Evolutionary conservation across 2,797 vertebrate genomes (phyloP).

Genomic region (Orientallactaga sibirica): DNA sequence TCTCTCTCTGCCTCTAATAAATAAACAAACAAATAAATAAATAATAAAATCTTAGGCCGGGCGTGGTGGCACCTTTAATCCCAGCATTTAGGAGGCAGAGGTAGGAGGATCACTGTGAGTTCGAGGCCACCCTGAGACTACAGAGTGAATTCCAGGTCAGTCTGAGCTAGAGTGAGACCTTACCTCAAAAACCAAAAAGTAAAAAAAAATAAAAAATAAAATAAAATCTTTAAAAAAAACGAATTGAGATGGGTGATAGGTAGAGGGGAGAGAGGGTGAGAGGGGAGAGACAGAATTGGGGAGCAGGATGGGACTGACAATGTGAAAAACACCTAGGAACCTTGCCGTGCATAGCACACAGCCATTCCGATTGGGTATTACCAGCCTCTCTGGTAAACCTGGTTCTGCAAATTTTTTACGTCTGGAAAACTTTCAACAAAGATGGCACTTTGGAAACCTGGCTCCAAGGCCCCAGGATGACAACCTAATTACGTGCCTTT

Average conservation of each 20-base stretch:
- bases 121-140: too few species aligned
- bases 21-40: too few species aligned
- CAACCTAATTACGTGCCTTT: slow-evolving; percentile 89
- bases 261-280: not conserved
- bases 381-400: slow-evolving; percentile 68
- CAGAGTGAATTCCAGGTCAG: too few species aligned
- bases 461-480: slow-evolving; percentile 86
- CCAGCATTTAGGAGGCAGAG: too few species aligned
- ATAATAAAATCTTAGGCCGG: too few species aligned
- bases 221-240: too few species aligned
- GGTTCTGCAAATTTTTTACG: slow-evolving; percentile 75
- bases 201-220: too few species aligned
- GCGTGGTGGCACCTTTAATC: too few species aligned
- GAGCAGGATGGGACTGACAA: not conserved
- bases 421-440: slow-evolving; percentile 81
- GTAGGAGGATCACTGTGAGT: too few species aligned
- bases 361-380: slow-evolving; percentile 55
- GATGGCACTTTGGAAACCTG: slow-evolving; percentile 76
- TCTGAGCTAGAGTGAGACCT: too few species aligned
- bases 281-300: not conserved
- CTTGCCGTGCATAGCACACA: slow-evolving; percentile 29
- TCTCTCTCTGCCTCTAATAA: too few species aligned
- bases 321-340: slow-evolving; percentile 5
- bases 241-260: not conserved
- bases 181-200: too few species aligned